Evolutionary conservation across 1,140 invertebrate species (phyloP).

Genomic region (Ctenoplectra terminalis): DNA sequence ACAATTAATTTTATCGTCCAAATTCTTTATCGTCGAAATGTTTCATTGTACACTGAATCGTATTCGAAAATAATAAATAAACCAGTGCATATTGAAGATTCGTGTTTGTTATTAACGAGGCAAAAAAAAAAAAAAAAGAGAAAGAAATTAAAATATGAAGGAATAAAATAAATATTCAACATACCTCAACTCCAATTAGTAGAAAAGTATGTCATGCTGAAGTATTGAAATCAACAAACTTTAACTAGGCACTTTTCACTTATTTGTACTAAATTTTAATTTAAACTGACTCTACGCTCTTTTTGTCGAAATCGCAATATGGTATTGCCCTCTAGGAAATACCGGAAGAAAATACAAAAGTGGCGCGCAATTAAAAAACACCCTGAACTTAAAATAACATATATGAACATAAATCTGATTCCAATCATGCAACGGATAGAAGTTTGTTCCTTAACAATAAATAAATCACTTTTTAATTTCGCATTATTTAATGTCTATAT

Average conservation of each 20-base stretch:
- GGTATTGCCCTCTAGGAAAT: background rate
- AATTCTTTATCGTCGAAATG: background rate
- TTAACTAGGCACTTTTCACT: background rate
- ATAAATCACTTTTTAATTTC: background rate
- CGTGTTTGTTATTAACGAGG: background rate
- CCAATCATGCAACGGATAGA: background rate
- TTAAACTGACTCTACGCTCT: background rate
- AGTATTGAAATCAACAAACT: background rate
- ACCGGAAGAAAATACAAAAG: background rate
- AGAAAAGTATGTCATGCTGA: background rate
- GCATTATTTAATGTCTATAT: background rate
- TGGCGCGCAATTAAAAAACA: background rate
- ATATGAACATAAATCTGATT: background rate
- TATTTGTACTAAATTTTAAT: background rate
- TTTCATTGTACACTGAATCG: background rate
- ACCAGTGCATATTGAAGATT: background rate
- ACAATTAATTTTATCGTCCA: background rate
- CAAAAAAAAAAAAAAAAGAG: too few species aligned
- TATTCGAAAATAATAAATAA: conserved; percentile 16
- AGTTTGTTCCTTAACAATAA: background rate
- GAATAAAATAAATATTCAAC: background rate
- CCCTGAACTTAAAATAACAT: background rate
- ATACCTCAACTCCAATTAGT: background rate
- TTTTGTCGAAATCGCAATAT: background rate
- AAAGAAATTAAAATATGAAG: background rate